A percentile compares a stretch with the other conserved stretches of the same genome.
Conservation (phyloP, 2,797 vertebrate species). For the Diplodus puntazzo region DNA sequence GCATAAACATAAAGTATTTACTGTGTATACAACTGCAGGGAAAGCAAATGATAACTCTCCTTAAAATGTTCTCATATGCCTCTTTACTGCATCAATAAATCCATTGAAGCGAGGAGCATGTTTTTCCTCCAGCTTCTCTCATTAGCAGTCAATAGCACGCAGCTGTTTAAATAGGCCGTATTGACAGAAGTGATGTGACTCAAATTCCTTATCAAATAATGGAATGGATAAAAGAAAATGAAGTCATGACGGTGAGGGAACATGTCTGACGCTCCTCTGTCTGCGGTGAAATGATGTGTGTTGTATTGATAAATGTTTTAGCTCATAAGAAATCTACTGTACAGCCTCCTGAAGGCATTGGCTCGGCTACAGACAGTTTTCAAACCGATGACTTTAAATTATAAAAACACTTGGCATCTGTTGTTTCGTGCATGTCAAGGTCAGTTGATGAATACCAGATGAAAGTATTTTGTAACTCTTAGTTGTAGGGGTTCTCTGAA, state of each 20-base stretch:
- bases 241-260: constrained; percentile 12
- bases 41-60: constrained; percentile 21
- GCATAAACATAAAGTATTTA: constrained; percentile 13
- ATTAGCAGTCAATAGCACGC: constrained; percentile 48
- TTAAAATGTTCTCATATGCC: constrained; percentile 33
- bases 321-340: not conserved
- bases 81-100: constrained; percentile 58
- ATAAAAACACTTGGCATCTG: constrained; percentile 30
- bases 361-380: constrained; percentile 1
- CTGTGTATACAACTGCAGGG: constrained; percentile 14
- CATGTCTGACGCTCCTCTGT: constrained; percentile 14
- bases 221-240: not conserved
- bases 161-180: constrained; percentile 37
- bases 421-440: constrained; percentile 25
- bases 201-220: constrained; percentile 42
- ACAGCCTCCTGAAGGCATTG: not conserved
- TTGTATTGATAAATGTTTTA: not conserved
- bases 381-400: constrained; percentile 3
- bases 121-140: constrained; percentile 36
- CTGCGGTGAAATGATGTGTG: constrained; percentile 4
- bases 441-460: constrained; percentile 6
- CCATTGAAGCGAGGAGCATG: constrained; percentile 24
- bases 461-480: not conserved
- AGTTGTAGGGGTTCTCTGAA: not conserved
- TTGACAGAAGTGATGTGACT: constrained; percentile 52